Base-by-base conservation (phyloP, 2,888 invertebrate species). In the Drosophila sordidula region DNA sequence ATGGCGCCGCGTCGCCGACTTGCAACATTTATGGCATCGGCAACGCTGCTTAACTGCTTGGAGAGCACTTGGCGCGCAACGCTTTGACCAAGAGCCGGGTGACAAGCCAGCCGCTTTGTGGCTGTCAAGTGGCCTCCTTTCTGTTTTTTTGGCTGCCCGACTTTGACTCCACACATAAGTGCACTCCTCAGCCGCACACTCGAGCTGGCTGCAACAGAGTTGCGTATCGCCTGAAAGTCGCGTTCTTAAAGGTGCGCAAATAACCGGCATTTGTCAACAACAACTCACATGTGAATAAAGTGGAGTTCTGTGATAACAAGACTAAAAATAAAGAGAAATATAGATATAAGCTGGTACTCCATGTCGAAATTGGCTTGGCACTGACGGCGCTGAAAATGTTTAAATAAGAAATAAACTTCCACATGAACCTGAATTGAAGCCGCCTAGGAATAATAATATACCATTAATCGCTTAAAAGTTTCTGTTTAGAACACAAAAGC, bases 71-170 rank as follows among this genome's bases (percentile, higher is more conserved):
- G 82, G 50, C 65, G 59, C 39, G 77, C 83, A 79, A 75, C 63
- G 86, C 83, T 83, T 84, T 84, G 83, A 88, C 88, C 86, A 87
- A 88, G 86, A 79, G 66, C 61, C 86, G 86, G 78, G 88, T 85
- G 83, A 88, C 82, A 87, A 87, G 82, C 86, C 88, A 70, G 77
- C 62, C 88, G 86, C 86, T 83, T 83, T 83, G 83, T 83, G 83
- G 88, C 83, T 79, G 83, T 79, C 83, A 88, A 87, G 88, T 87
- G 80, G 78, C 70, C 67, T 62, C 54, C 69, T 62, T 51, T 52
- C n/a, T 39, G 14, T 34, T 68, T 64, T 80, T 83, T 69, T 32
- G 75, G 64, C 26, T 42, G 46, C 63, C 55, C 56, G 65, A 81
- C 81, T 87, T 67, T 67, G 70, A 75, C 81, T 87, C 67, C 68